Base-by-base conservation (phyloP, 1,140 invertebrate species). In the Cydia splendana region DNA sequence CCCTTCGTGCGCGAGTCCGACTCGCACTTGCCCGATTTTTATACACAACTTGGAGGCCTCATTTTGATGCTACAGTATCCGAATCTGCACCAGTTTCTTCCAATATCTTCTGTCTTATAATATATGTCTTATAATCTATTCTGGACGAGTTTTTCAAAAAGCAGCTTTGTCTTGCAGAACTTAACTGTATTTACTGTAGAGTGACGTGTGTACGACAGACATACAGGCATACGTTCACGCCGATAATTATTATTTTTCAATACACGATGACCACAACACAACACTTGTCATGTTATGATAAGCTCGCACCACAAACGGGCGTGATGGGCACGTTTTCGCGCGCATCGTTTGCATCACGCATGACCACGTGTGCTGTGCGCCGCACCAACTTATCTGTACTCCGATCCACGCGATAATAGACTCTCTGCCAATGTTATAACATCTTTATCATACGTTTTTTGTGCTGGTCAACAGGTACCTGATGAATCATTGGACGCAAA, bases 401-500 rank as follows among this genome's bases (percentile, higher is more conserved):
- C 18, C 7, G n/a, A 57, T 57, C 15, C n/a, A 24, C 7, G 57
- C 57, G 7, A 62, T 62, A 24, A 24, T 62, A 24, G 20, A 24
- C 57, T 24, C 20, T 24, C 6, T 12, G 9, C 10, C 3, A 62
- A 62, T 62, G 57, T 18, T 20, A 62, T 62, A 62, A 20, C 57
- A 62, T 24, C 57, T 24, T 62, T 62, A 0, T 2, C 20, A 62
- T 62, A 62, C 9, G 57, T 12, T 62, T 62, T 57, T 18, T 62
- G 6, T 42, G 34, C 38, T 18, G 34, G n/a, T 34, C 24, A 30
- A 20, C 67, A 62, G 57, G 67, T 71, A 71, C 30, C 30, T 71
- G 30, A 13, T 71, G 67, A 71, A 71, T 71, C 67, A 71, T 71
- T 4, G 4, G n/a, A 69, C 65, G 9, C 38, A n/a, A 28, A 69